Conservation (phyloP, 2,797 vertebrate species). For the Fratercula arctica region DNA sequence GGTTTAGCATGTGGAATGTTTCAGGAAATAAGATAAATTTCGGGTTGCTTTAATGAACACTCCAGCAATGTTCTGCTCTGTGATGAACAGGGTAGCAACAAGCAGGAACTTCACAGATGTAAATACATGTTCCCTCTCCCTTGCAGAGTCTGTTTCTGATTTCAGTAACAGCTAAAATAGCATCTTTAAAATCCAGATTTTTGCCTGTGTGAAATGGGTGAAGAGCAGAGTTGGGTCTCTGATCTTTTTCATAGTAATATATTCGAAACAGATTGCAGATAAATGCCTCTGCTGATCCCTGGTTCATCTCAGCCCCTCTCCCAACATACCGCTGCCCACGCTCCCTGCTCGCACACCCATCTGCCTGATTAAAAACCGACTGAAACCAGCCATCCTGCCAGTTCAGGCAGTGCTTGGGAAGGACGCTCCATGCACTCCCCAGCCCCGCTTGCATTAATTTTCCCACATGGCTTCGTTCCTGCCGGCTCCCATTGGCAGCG, state of each 20-base stretch:
- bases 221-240: not conserved
- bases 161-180: not conserved
- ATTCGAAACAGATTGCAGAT: not conserved
- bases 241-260: fast-evolving
- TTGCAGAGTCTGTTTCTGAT: not conserved
- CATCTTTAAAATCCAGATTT: not conserved
- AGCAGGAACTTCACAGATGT: not conserved
- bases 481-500: constrained; percentile 32
- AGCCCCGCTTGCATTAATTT: constrained; percentile 1
- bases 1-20: not conserved
- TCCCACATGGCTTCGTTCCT: not conserved
- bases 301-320: not conserved
- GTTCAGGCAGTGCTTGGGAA: not conserved
- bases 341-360: not conserved
- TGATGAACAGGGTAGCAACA: not conserved
- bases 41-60: not conserved
- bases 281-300: not conserved
- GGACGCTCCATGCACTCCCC: not conserved
- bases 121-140: not conserved
- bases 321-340: not conserved
- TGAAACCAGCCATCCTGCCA: not conserved
- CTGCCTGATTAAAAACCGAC: fast-evolving
- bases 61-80: not conserved
- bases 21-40: not conserved
- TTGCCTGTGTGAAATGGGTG: not conserved